Conservation (phyloP, 2,888 invertebrate species). For the Trisateles emortualis region DNA sequence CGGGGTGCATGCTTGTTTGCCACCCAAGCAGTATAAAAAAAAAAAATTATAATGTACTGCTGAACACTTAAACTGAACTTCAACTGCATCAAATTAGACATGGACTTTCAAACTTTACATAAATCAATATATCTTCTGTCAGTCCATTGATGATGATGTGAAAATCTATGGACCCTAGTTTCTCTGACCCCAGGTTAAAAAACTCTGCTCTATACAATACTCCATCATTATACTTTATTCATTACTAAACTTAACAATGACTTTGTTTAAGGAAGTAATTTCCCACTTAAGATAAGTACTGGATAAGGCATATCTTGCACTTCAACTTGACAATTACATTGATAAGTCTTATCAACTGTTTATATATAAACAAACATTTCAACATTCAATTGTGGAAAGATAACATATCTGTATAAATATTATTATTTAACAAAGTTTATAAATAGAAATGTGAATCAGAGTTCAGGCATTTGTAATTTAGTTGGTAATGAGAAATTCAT, state of each 20-base stretch:
- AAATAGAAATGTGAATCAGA: conserved; percentile 24
- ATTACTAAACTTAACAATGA: neutral
- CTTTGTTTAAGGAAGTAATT: neutral
- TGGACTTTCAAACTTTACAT: no score
- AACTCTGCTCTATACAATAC: no score
- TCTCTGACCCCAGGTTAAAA: no score
- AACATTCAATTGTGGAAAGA: conserved; percentile 21
- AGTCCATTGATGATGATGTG: no score
- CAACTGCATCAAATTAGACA: no score
- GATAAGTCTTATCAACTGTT: conserved; percentile 31
- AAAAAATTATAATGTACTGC: no score
- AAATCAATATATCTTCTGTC: no score
- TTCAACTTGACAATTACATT: conserved; percentile 19
- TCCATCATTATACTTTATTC: no score
- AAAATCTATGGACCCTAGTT: no score
- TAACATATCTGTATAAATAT: conserved; percentile 5
- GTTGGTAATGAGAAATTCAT: conserved; percentile 1
- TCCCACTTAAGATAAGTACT: neutral
- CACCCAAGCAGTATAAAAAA: no score
- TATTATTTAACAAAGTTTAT: conserved; percentile 9
- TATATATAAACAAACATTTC: conserved; percentile 31
- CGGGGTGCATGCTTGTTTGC: no score
- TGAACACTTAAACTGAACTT: no score
- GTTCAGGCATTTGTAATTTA: conserved; percentile 3
- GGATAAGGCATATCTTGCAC: conserved; percentile 4